Evolutionary conservation across 2,797 vertebrate genomes (phyloP).

Genomic region (Potorous gilbertii): DNA sequence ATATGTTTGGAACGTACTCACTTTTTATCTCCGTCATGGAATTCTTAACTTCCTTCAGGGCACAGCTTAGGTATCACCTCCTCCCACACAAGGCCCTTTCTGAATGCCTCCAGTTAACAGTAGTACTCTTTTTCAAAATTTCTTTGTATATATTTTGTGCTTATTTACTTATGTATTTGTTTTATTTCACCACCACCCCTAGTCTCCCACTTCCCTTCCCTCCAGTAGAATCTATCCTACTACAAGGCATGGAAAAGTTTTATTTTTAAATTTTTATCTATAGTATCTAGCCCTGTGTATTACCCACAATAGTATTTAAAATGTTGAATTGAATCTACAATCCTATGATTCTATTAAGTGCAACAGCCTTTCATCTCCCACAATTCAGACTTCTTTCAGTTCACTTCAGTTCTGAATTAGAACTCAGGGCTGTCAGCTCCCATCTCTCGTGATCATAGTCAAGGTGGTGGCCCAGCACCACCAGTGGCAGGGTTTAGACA

Average conservation of each 20-base stretch:
- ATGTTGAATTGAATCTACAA: neutral
- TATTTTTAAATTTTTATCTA: neutral
- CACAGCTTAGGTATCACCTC: neutral
- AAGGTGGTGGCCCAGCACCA: neutral
- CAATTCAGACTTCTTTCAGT: neutral
- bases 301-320: neutral
- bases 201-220: neutral
- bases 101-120: neutral
- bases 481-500: neutral
- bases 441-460: neutral
- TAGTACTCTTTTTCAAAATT: neutral
- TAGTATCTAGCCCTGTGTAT: neutral
- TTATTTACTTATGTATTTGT: neutral
- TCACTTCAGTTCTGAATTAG: neutral
- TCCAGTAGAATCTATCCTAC: neutral
- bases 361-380: neutral
- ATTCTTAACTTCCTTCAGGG: neutral
- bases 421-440: neutral
- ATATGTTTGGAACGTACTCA: neutral
- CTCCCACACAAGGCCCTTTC: neutral
- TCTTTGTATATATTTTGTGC: neutral
- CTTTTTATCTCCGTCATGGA: neutral
- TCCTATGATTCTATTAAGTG: neutral
- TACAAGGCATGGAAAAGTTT: neutral
- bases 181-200: neutral